phyloP scores from a whole-genome alignment of 2,113 vertebrate genomes.

The Oryctolagus cuniculus region mOryCun1.1 NC_091441.1:81861501-81862000 shows the following conservation, averaged over 20 bases:
- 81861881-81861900: no score
- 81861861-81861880: no score
- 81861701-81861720: neutral
- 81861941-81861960: no score
- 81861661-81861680: neutral
- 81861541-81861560: neutral
- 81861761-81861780: neutral
- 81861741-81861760: neutral
- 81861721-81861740: neutral
- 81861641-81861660: neutral
- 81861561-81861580: neutral
- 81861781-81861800: neutral
- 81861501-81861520: neutral
- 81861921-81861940: no score
- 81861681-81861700: conserved; percentile 12
- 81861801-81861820: neutral
- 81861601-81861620: neutral
- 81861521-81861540: neutral
- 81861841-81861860: no score
- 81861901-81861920: no score
- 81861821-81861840: no score
- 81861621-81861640: neutral
- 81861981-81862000: no score
- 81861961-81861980: no score
- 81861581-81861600: neutral